A percentile compares a stretch with the other conserved stretches of the same genome.
phyloP scores from a whole-genome alignment of 2,113 vertebrate species.

The Haemorhous mexicanus region DNA sequence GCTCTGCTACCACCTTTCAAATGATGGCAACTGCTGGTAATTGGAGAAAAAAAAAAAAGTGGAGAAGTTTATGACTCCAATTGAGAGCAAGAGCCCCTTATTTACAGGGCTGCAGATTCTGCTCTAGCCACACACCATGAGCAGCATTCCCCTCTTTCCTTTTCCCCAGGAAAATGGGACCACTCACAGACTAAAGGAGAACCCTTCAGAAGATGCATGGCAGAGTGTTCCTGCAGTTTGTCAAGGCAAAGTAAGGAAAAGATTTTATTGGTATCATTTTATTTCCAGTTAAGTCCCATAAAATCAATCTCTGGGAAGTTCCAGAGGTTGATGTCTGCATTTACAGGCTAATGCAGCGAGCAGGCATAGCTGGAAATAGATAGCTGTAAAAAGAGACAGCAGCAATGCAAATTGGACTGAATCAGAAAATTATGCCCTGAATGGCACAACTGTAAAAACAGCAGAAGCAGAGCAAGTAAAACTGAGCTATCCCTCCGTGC shows the following conservation, averaged over 20 bases:
- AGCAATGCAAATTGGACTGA: conserved; percentile 49
- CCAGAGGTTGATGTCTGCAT: conserved; percentile 20
- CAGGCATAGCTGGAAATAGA: not conserved
- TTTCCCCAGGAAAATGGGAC: not conserved
- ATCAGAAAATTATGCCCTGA: conserved; percentile 22
- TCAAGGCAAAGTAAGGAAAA: conserved; percentile 21
- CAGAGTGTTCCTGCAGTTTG: conserved; percentile 5
- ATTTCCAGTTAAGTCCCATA: conserved; percentile 52
- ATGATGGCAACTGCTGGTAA: not conserved
- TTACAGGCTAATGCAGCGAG: not conserved
- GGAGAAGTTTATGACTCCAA: not conserved
- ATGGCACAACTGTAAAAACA: conserved; percentile 23
- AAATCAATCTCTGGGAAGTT: conserved; percentile 57
- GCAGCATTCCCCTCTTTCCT: not conserved
- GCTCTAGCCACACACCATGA: not conserved
- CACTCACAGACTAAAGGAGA: not conserved
- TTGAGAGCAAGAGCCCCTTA: not conserved
- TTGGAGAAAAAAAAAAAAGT: not conserved
- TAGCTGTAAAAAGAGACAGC: not conserved
- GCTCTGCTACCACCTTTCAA: not conserved
- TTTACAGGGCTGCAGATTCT: not conserved
- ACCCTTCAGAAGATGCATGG: not conserved
- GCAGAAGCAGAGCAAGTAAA: not conserved
- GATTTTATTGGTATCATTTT: conserved; percentile 59
- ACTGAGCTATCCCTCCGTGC: not conserved